Base-by-base conservation (phyloP, 2,113 vertebrate species). In the Pogonocichla stellata region DNA sequence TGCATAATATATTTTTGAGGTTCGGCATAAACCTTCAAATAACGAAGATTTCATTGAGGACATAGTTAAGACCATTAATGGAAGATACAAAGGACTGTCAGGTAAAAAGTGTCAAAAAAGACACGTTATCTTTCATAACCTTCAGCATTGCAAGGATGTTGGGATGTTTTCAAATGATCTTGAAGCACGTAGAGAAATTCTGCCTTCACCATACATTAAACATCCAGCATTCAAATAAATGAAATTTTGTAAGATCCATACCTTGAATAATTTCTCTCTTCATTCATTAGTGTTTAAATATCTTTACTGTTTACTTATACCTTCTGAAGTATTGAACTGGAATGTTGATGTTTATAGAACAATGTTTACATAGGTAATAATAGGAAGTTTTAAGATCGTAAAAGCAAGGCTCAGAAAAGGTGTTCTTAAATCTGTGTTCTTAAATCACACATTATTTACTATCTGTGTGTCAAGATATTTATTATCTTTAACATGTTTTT, bases 81-180 rank as follows among this genome's bases (percentile, higher is more conserved):
- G 96, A 90, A 98, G 97, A 98, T 99, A 99, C 97, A 98, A 98
- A 96, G 98, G 98, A 50, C 98, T 99, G 70, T 99, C 99, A 98
- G 99, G 99, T 99, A 98, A 97, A 33, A 57, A 67, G 12, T 15
- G 54, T 33, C 13, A 19, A 62, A 86, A 58, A 56, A 66, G 11
- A 3, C 40, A 2, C 8, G 2, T 40, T 73, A 13, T 56, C 33
- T 67, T 61, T 48, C 36, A 26, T 78, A 48, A 50, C 28, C 12
- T 73, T 90, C 15, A 79, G 33, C 3, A 1, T 47, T 91, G 45
- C 15, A 40, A 34, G 19, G 6, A 58, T 70, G 3, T 53, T 66
- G 29, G 22, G 9, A 65, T 73, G 13, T 54, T 88, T 82, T 77
- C 33, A 47, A 51, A 8, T 66, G 22, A 19, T 87, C 11, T 45